Percentiles rank a stretch among this genome's conserved stretches.
phyloP scores from a whole-genome alignment of 2,888 invertebrate genomes.

The Lasioglossum calceatum region DNA sequence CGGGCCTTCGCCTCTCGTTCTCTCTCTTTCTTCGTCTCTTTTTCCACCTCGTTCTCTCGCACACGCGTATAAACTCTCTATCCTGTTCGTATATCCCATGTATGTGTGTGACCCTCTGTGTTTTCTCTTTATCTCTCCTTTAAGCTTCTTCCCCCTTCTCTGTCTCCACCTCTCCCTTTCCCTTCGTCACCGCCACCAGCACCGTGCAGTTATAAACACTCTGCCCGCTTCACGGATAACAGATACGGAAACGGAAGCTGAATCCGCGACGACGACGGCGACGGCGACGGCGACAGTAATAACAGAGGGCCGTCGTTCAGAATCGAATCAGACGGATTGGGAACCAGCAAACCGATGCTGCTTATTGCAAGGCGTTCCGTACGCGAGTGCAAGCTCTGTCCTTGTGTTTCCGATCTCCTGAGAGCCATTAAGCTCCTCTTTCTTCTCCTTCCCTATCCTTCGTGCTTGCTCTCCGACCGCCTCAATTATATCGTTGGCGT shows the following conservation, averaged over 20 bases:
- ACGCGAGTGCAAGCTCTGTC: slow-evolving; percentile 60
- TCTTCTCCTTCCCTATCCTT: slow-evolving; percentile 15
- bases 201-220: slow-evolving; percentile 75
- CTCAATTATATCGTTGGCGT: not conserved
- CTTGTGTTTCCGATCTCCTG: slow-evolving; percentile 71
- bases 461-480: not conserved
- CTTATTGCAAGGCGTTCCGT: slow-evolving; percentile 49
- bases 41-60: slow-evolving; percentile 18
- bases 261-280: slow-evolving; percentile 27
- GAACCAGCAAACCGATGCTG: slow-evolving; percentile 46
- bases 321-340: slow-evolving; percentile 36
- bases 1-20: slow-evolving; percentile 30
- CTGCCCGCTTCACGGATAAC: slow-evolving; percentile 72
- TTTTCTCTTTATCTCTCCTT: slow-evolving; percentile 40
- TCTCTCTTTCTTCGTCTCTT: slow-evolving; percentile 13
- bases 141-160: slow-evolving; percentile 50
- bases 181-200: slow-evolving; percentile 70
- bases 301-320: slow-evolving; percentile 31
- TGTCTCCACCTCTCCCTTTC: slow-evolving; percentile 57
- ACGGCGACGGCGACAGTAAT: slow-evolving; percentile 24
- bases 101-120: not conserved
- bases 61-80: slow-evolving; percentile 27
- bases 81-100: slow-evolving; percentile 14
- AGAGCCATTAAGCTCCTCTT: slow-evolving; percentile 78
- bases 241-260: slow-evolving; percentile 60